Evolutionary conservation across 2,888 invertebrate species (phyloP), one percentile per base, ranked within the genome.

Genomic region (Fissipunctia ypsillon): DNA sequence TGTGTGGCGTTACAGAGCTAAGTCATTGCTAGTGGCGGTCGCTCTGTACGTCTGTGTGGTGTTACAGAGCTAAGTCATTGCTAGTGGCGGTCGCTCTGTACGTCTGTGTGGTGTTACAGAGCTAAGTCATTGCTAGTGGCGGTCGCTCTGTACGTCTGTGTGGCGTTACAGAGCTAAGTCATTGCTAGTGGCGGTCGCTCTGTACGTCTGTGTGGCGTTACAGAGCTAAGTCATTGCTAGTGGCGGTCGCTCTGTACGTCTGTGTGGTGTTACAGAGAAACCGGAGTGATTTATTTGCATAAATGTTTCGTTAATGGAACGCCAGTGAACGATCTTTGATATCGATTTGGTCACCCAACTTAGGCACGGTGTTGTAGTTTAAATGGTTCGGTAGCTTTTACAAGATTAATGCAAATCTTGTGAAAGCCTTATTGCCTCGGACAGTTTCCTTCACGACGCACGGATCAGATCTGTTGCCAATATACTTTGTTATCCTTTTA

Each of bases 271-370:
- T 52, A 45, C 50, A 52, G 5, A 48, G 9, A 67, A 67, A 67
- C 59, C 69, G 59, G 68, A 73, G 66, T 41, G 70, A 69, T 57
- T 19, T 60, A 72, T 68, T 81, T 69, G 57, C 68, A 73, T 71
- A 72, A 80, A 69, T 54, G 31, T 50, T 66, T 52, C 77, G 65
- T 63, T 43, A 65, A 52, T 25, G 38, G 68, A 68, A 65, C 54
- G 60, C 64, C 31, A 50, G 22, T 59, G 48, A 65, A 10, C 31
- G 66, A 41, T n/a, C 41, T 60, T 16, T 65, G 50, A 66, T 61
- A 43, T 41, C 45, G 7, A 38, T 63, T 19, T 10, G 16, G n/a
- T 19, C 22, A 12, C 14, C 22, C 5, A 9, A 54, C 6, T 25
- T 7, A 14, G 19, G 35, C 12, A 41, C 9, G 35, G 38, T 61